A percentile compares a stretch with the other conserved stretches of the same genome.
phyloP scores from a whole-genome alignment of 92 coral and sea anemone genomes.

The Pocillopora grandis region DNA sequence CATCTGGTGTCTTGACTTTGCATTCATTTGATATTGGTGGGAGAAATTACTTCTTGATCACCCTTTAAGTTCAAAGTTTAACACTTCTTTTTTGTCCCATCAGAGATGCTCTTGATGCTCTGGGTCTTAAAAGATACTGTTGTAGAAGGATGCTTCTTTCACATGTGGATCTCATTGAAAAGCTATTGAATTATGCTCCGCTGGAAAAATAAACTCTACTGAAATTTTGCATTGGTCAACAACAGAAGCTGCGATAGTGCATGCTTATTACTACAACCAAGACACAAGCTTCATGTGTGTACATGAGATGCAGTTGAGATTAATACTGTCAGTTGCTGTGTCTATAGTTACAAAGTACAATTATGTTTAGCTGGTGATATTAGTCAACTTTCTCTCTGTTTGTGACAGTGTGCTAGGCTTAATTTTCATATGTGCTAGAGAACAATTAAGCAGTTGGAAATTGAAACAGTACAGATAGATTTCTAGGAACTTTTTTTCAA shows the following conservation, averaged over 20 bases:
- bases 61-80: neutral
- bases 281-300: neutral
- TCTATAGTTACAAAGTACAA: neutral
- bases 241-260: neutral
- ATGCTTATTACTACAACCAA: neutral
- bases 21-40: no score
- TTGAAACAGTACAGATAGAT: no score
- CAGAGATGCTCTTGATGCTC: conserved; percentile 97
- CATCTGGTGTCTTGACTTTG: no score
- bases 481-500: no score
- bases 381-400: no score
- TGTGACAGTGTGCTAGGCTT: no score
- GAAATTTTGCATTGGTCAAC: neutral
- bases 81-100: neutral
- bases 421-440: no score
- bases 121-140: conserved; percentile 96
- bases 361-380: no score
- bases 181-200: conserved; percentile 95
- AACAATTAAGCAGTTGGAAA: no score
- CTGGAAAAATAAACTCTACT: conserved; percentile 70
- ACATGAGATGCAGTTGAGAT: neutral
- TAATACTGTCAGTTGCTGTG: neutral
- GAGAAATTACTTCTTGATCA: no score
- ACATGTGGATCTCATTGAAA: conserved; percentile 97
- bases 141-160: conserved; percentile 97